Evolutionary conservation across 2,113 vertebrate species (phyloP), one percentile per base, ranked within the genome.

Genomic region (Taurulus bubalis): DNA sequence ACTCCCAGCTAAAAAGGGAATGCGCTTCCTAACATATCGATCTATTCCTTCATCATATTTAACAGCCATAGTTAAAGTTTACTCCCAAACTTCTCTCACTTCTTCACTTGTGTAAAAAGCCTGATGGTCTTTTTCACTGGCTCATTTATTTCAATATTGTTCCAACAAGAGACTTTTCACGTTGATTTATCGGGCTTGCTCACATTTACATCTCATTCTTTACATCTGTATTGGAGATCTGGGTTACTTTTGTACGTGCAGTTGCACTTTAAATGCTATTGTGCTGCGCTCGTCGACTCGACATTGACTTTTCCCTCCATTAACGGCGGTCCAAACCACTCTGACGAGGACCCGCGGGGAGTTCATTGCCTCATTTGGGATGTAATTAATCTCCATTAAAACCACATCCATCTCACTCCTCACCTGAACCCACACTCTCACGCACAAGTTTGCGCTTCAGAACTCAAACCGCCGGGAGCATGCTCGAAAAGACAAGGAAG

Each of bases 301-400:
- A 71, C 34, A 15, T 15, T 4, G 69, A 71, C 65, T 28, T 24
- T 70, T 36, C 20, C 65, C 2, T 3, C 71, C 55, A 59, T 86
- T 79, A 83, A 75, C 73, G 2, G 6, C 1, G 56, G 53, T 63
- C 65, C 36, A 18, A 36, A 45, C n/a, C 40, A 0, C 18, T 56
- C 55, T 30, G 58, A 12, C 8, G 22, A 14, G 22, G 32, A 64
- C 24, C 70, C 10, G 8, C 8, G 3, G 20, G 74, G 60, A 80
- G 26, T 71, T 77, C 30, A 56, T 49, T 58, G 58, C 30, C 81
- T 86, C 77, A 85, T 83, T 65, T 83, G 77, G 38, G 75, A 75
- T 34, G 78, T 58, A 84, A 90, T 90, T 89, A 84, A 88, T 90
- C 84, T 89, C 81, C 30, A 72, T 91, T 90, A 87, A 76, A 84